Conservation (phyloP, 1,140 invertebrate species). For the Psix sp. region DNA sequence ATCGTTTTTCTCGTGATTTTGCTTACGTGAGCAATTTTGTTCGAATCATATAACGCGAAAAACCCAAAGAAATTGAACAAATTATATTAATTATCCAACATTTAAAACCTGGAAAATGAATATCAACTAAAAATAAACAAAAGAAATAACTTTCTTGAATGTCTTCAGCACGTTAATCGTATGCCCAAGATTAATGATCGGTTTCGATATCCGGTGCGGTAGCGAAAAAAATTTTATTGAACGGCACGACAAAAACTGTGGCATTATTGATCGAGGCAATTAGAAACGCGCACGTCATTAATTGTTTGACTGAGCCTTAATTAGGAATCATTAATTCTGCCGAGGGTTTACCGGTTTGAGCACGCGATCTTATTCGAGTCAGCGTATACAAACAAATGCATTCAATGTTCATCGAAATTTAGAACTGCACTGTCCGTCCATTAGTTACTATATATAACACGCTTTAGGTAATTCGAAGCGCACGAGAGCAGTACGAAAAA, state of each 20-base stretch:
- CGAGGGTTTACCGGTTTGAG: conserved; percentile 61
- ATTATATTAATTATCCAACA: too few relatives aligned
- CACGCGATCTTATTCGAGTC: conserved; percentile 47
- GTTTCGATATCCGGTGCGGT: conserved; percentile 62
- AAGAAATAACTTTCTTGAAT: too few relatives aligned
- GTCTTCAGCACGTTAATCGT: conserved; percentile 37
- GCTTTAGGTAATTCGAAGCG: too few relatives aligned
- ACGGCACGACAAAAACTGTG: conserved; percentile 62
- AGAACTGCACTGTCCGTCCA: too few relatives aligned
- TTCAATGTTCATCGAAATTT: conserved; percentile 60
- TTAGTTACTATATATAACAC: too few relatives aligned
- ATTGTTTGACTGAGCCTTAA: conserved; percentile 71
- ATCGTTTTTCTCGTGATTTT: too few relatives aligned
- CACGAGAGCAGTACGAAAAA: too few relatives aligned
- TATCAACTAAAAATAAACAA: too few relatives aligned
- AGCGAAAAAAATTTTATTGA: conserved; percentile 74
- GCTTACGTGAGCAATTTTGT: too few relatives aligned
- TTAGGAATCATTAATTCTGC: conserved; percentile 74
- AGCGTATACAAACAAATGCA: conserved; percentile 50
- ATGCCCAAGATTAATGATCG: conserved; percentile 44
- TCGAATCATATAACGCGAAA: too few relatives aligned
- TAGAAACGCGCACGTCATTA: conserved; percentile 73
- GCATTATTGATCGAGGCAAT: conserved; percentile 73
- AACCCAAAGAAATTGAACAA: too few relatives aligned
- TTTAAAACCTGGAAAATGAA: too few relatives aligned